Evolutionary conservation across 2,888 invertebrate species (phyloP).

Genomic region (Cheiracanthium punctorium): DNA sequence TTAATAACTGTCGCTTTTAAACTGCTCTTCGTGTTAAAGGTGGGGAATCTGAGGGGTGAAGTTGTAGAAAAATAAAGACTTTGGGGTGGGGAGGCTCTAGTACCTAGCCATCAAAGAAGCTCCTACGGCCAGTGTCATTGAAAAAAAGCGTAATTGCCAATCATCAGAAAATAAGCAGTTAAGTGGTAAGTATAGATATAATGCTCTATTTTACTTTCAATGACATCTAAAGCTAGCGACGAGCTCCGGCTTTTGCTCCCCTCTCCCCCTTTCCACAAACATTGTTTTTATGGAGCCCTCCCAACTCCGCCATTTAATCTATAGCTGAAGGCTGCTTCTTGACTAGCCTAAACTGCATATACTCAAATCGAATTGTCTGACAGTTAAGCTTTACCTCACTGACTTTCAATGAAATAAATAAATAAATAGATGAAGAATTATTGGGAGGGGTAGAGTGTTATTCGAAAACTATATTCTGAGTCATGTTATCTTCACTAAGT

Average conservation of each 20-base stretch:
- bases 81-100: conserved; percentile 17
- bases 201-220: conserved; percentile 61
- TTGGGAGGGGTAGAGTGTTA: too few species aligned
- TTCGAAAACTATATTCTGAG: too few species aligned
- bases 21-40: conserved; percentile 63
- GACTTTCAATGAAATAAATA: too few species aligned
- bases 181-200: conserved; percentile 63
- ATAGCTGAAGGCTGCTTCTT: too few species aligned
- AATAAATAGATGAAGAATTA: too few species aligned
- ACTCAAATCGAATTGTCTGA: too few species aligned
- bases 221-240: conserved; percentile 60
- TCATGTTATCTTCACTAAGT: too few species aligned
- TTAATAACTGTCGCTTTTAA: conserved; percentile 66
- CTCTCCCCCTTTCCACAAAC: conserved; percentile 37
- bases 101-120: conserved; percentile 53
- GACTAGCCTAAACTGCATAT: too few species aligned
- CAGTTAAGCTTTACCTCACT: too few species aligned
- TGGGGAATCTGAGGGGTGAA: conserved; percentile 43
- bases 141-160: conserved; percentile 66
- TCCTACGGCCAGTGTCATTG: conserved; percentile 55
- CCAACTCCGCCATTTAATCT: too few species aligned
- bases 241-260: conserved; percentile 41
- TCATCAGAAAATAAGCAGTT: conserved; percentile 68
- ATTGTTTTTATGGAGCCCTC: too few species aligned
- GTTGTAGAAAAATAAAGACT: conserved; percentile 31